Conservation (phyloP, 2,888 invertebrate species). For the Tetramorium bicarinatum region DNA sequence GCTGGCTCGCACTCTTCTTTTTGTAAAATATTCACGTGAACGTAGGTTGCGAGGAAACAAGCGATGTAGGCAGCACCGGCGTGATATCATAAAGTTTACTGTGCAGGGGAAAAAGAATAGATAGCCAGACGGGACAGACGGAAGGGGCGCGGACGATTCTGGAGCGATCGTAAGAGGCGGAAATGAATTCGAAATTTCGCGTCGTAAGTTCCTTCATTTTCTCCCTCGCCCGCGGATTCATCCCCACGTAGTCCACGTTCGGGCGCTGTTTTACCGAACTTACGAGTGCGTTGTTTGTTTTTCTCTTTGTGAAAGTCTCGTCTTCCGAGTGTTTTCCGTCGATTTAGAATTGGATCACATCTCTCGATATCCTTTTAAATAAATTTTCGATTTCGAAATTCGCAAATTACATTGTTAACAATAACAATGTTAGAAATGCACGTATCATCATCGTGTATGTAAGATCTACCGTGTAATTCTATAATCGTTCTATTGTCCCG, state of each 20-base stretch:
- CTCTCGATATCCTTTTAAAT: background rate
- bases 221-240: conserved; percentile 2
- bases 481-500: conserved; percentile 44
- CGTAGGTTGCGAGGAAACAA: conserved; percentile 34
- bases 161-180: conserved; percentile 67
- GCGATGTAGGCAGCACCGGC: background rate
- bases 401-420: conserved; percentile 12
- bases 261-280: conserved; percentile 59
- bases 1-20: conserved; percentile 16
- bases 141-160: conserved; percentile 42
- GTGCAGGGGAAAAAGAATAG: conserved; percentile 48
- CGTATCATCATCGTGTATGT: background rate
- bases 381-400: background rate
- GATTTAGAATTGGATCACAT: background rate
- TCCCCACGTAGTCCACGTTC: conserved; percentile 56
- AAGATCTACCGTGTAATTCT: conserved; percentile 40
- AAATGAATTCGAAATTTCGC: conserved; percentile 74
- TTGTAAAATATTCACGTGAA: conserved; percentile 50
- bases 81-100: conserved; percentile 57
- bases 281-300: conserved; percentile 30
- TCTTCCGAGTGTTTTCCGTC: background rate
- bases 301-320: conserved; percentile 45
- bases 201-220: conserved; percentile 66
- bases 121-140: background rate
- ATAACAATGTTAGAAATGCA: conserved; percentile 5